Evolutionary conservation across 37 sponge, comb jelly and placozoan species (phyloP), one percentile per base, ranked within the genome.

Genomic region (Chondrilla cf. caribensis): DNA sequence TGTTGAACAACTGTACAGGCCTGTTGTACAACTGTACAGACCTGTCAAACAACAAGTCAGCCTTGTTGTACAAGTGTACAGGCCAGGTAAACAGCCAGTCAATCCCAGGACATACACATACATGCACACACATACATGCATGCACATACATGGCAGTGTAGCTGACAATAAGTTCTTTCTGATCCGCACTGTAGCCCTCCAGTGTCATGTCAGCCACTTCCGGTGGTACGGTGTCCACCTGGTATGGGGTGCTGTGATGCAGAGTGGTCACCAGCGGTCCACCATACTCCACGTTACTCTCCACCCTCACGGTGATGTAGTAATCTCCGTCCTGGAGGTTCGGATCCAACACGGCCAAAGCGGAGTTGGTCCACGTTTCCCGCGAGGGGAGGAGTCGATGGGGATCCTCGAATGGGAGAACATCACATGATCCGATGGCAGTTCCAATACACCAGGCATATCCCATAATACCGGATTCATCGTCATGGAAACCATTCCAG

Each of bases 381-480:
- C 25, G 55, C 5, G 54, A 60, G 19, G 58, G 59, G 36, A 75
- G 67, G 35, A 19, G 11, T 11, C 62, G 17, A 29, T 90, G 90
- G 17, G 91, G 89, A 59, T 88, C 91, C 32, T 21, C 2, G 5
- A 19, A 67, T 18, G 65, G 38, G 25, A 83, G 51, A 21, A 88
- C 58, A 54, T 94, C 87, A 73, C 91, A 90, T 3, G 42, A 19
- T 0, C 84, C 91, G 32, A 84, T 32, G 2, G 55, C 17, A 9
- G 89, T 78, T 0, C 96, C 93, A n/a, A 95, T 72, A 57, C 90
- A 95, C 96, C 96, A 95, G 3, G 89, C 58, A 66, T 95, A 95
- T 67, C 70, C 86, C 76, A 43, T 78, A 58, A 95, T 87, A 42
- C 87, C 88, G 55, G 81, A 85, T 79, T 94, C 89, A 33, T 58